Evolutionary conservation across 2,797 vertebrate species (phyloP), one percentile per base, ranked within the genome.

Genomic region (Spatula clypeata): DNA sequence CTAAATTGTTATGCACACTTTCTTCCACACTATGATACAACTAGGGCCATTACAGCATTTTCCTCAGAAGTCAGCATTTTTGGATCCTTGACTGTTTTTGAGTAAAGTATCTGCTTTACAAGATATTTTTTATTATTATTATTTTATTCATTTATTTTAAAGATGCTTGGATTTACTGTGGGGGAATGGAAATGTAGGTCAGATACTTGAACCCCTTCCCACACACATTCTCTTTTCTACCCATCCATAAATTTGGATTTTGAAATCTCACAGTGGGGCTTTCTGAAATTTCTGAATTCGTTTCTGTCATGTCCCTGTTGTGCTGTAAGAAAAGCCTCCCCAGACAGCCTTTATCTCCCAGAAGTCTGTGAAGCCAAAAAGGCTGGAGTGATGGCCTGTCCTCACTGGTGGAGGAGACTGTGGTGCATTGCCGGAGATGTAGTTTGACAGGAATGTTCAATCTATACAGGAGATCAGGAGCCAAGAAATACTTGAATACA

Each of bases 391-490:
- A 86, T 85, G 85, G 76, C 70, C 95, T 86, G 69, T 93, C 84
- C 92, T 95, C 57, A 51, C 71, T 80, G 81, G 0, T 42, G 14
- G 55, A 62, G 61, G 58, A 95, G 69, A 8, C 86, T 40, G 42
- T 79, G 57, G 74, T 77, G 57, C 72, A 18, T 82, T 90, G 85
- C 91, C 91, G 89, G 91, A 96, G 93, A 84, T 93, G 91, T 60
- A 94, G 94, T 84, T 94, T 1, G 3, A 92, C 93, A 91, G 91
- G 96, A 94, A 95, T 94, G 45, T 88, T 94, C 94, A 94, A 94
- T 95, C 93, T 94, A 62, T 84, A 93, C 15, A 62, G 82, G 60
- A 93, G 82, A 94, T 94, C 90, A 79, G 87, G 42, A 96, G 96
- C 96, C 95, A 96, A 94, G 90, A 96, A 96, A 84, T 94, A 40